Percentiles rank a stretch among this genome's conserved stretches.
These are phyloP conservation scores for Plebejus melissa DNA, from an alignment of 2,888 invertebrate species.

Conservation along the genomic window DNA sequence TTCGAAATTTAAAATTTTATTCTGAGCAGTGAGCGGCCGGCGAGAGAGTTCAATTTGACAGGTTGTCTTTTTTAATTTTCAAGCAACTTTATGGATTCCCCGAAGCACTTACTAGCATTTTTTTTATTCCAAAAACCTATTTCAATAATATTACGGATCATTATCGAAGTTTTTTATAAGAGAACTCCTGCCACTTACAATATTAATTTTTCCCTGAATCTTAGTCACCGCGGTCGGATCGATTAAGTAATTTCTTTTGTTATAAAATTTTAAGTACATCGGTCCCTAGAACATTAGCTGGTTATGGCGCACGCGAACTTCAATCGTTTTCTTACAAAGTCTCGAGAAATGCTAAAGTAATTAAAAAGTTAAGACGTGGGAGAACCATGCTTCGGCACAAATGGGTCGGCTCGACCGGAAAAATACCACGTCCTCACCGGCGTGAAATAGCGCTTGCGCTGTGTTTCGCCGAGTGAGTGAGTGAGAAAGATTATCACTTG, in stretches of 20 bases:
- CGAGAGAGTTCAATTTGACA: not conserved
- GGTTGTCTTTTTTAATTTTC: not conserved
- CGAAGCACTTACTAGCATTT: no score
- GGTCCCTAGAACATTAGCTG: not conserved
- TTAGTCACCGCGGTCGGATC: not conserved
- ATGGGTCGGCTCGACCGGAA: no score
- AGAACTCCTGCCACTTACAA: not conserved
- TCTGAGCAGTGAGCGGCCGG: not conserved
- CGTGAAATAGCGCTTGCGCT: no score
- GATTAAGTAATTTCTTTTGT: conserved; percentile 13
- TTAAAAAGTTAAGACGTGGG: not conserved
- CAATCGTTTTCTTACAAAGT: not conserved
- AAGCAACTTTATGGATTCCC: not conserved
- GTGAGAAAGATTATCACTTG: no score
- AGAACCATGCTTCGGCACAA: no score
- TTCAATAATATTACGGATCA: no score
- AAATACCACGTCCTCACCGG: no score
- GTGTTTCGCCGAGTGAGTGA: no score
- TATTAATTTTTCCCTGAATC: not conserved
- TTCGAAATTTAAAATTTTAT: not conserved
- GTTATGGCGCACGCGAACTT: conserved; percentile 2
- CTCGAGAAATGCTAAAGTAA: not conserved
- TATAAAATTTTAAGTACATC: not conserved
- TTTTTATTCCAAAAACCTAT: no score
- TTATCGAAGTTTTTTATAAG: not conserved